These are phyloP conservation scores for Acomys russatus DNA, from an alignment of 2,797 vertebrate species.

Conservation along the genomic window DNA sequence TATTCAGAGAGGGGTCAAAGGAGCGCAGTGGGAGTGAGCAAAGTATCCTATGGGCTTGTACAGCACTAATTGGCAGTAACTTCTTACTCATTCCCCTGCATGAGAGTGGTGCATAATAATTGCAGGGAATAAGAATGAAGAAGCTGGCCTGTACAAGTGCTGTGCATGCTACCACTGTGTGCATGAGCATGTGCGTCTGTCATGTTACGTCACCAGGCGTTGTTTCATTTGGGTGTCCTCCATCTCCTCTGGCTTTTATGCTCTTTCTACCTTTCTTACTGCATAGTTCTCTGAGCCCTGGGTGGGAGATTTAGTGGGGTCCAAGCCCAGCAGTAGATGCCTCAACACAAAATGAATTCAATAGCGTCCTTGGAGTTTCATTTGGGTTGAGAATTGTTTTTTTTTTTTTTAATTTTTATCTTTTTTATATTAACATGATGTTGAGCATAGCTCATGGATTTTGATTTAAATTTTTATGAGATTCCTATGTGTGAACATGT, in stretches of 20 bases:
- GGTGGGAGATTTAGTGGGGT: not conserved
- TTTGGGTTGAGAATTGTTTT: not conserved
- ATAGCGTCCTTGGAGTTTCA: not conserved
- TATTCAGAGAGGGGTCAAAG: not conserved
- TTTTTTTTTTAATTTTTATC: not conserved
- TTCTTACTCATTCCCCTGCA: not conserved
- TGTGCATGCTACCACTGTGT: not conserved
- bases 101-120: not conserved
- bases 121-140: not conserved
- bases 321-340: too few species aligned
- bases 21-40: not conserved
- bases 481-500: not conserved
- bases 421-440: not conserved
- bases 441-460: not conserved
- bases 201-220: not conserved
- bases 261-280: not conserved
- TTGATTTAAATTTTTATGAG: not conserved
- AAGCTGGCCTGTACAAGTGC: not conserved
- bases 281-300: not conserved
- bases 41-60: not conserved
- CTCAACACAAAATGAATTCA: not conserved
- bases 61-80: rapidly evolving
- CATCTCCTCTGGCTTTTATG: not conserved
- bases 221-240: not conserved
- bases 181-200: not conserved